Percentiles rank a stretch among this genome's conserved stretches.
phyloP scores from a whole-genome alignment of 2,113 vertebrate species.

The Psilopsiagon aymara region DNA sequence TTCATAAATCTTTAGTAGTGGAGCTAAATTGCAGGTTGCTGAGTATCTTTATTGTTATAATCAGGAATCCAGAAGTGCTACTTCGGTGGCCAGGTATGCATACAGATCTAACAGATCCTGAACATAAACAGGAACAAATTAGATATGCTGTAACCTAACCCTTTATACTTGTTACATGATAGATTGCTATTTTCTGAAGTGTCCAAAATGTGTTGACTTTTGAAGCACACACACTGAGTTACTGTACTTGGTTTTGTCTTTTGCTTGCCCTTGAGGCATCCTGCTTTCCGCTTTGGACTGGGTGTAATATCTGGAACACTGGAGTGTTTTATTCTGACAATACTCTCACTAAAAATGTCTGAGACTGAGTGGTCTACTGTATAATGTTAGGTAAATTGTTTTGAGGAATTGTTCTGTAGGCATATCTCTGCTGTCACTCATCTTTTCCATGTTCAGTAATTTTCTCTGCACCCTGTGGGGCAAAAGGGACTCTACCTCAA shows the following conservation, averaged over 20 bases:
- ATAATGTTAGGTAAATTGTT: background rate
- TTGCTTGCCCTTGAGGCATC: background rate
- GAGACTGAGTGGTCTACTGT: background rate
- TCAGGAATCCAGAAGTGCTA: background rate
- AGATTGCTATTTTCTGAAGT: background rate
- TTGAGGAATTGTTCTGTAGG: background rate
- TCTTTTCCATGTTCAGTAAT: background rate
- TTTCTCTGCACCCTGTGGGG: background rate
- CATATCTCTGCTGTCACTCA: background rate
- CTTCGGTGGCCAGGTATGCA: background rate
- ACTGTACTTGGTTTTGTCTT: background rate
- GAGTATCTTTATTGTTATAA: background rate
- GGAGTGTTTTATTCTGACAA: background rate
- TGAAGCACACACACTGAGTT: background rate
- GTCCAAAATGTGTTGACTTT: background rate
- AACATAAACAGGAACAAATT: background rate
- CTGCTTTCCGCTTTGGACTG: background rate
- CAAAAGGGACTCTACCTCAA: background rate
- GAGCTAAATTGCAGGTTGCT: too few species aligned
- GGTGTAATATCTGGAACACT: background rate
- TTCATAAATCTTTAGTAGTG: too few species aligned
- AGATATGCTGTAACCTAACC: background rate
- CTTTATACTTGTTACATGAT: background rate
- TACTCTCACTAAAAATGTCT: background rate
- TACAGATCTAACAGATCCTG: background rate